These are phyloP conservation scores for Castor canadensis DNA, from an alignment of 2,113 vertebrate genomes.

Conservation along the genomic window DNA sequence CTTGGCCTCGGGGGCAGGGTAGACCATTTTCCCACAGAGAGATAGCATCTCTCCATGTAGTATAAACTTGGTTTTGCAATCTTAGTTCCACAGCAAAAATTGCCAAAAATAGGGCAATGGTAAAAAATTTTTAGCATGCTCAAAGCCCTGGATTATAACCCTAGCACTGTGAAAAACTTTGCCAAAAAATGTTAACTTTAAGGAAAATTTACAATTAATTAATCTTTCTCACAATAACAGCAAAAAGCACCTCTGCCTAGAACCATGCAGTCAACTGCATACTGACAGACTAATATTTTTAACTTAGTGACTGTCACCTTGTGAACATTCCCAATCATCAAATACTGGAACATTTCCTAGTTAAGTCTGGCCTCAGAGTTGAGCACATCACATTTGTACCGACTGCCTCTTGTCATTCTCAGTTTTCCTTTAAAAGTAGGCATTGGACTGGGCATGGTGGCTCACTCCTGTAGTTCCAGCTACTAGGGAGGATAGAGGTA, in stretches of 20 bases:
- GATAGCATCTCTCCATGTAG: background rate
- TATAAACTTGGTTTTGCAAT: background rate
- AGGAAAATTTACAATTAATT: conserved; percentile 1
- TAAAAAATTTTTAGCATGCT: too few species aligned
- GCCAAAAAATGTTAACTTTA: background rate
- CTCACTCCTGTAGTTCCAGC: too few species aligned
- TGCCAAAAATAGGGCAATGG: background rate
- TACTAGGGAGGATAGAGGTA: too few species aligned
- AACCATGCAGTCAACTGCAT: too few species aligned
- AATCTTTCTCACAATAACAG: background rate
- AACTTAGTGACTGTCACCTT: conserved; percentile 66
- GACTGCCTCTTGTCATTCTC: conserved; percentile 38
- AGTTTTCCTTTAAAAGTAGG: background rate
- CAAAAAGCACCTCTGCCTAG: conserved; percentile 9
- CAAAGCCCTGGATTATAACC: too few species aligned
- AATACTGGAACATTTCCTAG: conserved; percentile 70
- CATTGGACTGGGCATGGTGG: too few species aligned
- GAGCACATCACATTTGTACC: conserved; percentile 6
- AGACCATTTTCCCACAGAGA: background rate
- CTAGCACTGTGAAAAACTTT: background rate
- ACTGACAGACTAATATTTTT: conserved; percentile 62
- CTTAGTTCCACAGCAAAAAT: background rate
- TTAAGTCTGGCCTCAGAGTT: conserved; percentile 42
- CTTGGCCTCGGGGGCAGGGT: background rate
- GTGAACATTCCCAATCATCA: conserved; percentile 75